A percentile compares a stretch with the other conserved stretches of the same genome.
These are phyloP conservation scores for Hassar affinis DNA, from an alignment of 2,113 vertebrate genomes.

Conservation along the genomic window DNA sequence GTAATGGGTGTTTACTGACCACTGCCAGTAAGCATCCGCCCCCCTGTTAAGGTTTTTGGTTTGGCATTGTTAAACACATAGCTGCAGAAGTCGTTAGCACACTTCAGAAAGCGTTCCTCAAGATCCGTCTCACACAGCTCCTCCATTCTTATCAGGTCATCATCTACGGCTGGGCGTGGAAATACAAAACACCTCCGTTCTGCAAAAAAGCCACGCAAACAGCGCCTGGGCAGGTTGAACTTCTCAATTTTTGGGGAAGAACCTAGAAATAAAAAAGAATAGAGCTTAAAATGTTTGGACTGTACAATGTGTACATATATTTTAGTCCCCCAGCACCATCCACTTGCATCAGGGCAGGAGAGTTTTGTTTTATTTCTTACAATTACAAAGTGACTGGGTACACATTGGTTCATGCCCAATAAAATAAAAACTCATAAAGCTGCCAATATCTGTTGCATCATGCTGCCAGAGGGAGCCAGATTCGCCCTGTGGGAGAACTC, in stretches of 20 bases:
- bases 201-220: constrained; percentile 53
- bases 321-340: not conserved
- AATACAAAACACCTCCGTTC: constrained; percentile 57
- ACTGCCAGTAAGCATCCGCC: constrained; percentile 47
- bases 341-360: not conserved
- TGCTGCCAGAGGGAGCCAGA: too few species aligned
- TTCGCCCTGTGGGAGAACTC: too few species aligned
- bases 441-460: too few species aligned
- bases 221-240: constrained; percentile 47
- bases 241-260: not conserved
- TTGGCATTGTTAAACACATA: constrained; percentile 48
- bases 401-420: not conserved
- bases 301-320: not conserved
- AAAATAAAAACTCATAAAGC: not conserved
- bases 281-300: not conserved
- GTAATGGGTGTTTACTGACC: constrained; percentile 50
- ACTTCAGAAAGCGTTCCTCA: constrained; percentile 52
- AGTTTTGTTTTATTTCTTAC: not conserved
- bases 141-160: constrained; percentile 48
- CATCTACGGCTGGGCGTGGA: constrained; percentile 35
- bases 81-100: constrained; percentile 51
- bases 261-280: constrained; percentile 23
- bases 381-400: not conserved
- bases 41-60: constrained; percentile 57
- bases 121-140: constrained; percentile 32